A percentile compares a stretch with the other conserved stretches of the same genome.
These are phyloP conservation scores for Tragelaphus scriptus DNA, from an alignment of 2,113 vertebrate genomes.

Conservation along the genomic window DNA sequence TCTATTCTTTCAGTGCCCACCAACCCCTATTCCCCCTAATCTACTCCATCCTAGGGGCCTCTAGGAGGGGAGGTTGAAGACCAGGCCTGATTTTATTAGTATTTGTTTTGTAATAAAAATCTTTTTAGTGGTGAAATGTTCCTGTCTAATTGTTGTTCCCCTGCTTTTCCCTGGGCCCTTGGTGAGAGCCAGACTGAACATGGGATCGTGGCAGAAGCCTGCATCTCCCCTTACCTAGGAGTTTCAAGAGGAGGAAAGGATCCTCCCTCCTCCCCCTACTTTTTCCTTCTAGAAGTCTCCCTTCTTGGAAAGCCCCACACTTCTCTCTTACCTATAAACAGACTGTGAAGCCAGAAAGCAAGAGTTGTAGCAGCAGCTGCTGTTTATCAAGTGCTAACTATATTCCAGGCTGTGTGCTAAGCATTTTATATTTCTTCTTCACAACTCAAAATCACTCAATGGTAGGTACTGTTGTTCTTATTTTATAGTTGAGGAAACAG, in stretches of 20 bases:
- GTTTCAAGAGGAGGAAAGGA: background rate
- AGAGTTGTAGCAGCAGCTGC: background rate
- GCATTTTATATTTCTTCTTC: background rate
- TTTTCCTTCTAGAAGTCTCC: background rate
- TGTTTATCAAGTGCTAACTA: background rate
- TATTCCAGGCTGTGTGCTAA: background rate
- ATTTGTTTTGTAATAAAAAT: slow-evolving; percentile 69
- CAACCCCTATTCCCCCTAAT: background rate
- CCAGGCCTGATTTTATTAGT: slow-evolving; percentile 63
- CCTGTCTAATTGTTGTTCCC: slow-evolving; percentile 44
- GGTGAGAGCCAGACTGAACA: background rate
- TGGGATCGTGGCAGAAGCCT: background rate
- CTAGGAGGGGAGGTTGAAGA: slow-evolving; percentile 12
- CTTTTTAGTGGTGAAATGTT: slow-evolving; percentile 61
- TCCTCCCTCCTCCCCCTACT: background rate
- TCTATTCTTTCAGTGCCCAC: slow-evolving; percentile 44
- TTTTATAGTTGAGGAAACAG: slow-evolving; percentile 18
- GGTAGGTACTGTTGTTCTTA: background rate
- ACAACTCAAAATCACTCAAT: background rate
- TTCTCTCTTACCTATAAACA: background rate
- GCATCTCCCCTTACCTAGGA: background rate
- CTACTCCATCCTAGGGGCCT: slow-evolving; percentile 16
- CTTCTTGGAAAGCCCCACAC: background rate
- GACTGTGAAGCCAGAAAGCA: background rate
- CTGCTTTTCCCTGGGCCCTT: background rate